Conservation (phyloP, 2,888 invertebrate species). For the Opisthograptis luteolata region DNA sequence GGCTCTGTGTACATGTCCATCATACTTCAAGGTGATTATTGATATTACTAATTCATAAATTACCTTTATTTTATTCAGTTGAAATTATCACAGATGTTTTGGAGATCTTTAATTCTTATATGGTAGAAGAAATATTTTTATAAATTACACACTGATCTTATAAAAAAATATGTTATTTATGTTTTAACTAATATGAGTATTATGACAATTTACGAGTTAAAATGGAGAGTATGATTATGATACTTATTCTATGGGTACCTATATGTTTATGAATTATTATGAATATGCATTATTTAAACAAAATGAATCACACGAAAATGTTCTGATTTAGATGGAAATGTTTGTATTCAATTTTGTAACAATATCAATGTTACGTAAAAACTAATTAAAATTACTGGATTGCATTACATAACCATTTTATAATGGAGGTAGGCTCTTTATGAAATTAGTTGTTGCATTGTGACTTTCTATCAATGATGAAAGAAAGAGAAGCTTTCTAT, state of each 20-base stretch:
- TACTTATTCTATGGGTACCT: slow-evolving; percentile 19
- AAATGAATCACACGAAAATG: background rate
- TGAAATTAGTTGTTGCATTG: too few species aligned
- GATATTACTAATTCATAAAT: slow-evolving; percentile 74
- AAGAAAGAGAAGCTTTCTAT: too few species aligned
- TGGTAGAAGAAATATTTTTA: slow-evolving; percentile 71
- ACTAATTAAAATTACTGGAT: too few species aligned
- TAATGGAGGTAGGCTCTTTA: too few species aligned
- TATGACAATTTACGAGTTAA: slow-evolving; percentile 45
- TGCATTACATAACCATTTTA: too few species aligned
- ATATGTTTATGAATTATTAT: slow-evolving; percentile 3
- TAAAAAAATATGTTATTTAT: slow-evolving; percentile 51
- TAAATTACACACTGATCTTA: slow-evolving; percentile 50
- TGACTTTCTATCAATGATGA: too few species aligned
- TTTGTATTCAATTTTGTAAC: too few species aligned
- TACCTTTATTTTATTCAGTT: slow-evolving; percentile 77
- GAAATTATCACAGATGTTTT: slow-evolving; percentile 82
- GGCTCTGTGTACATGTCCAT: slow-evolving; percentile 31
- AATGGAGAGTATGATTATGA: slow-evolving; percentile 29
- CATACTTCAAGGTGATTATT: slow-evolving; percentile 26
- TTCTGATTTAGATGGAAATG: background rate
- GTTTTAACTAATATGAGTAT: slow-evolving; percentile 53
- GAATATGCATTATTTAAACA: slow-evolving; percentile 11
- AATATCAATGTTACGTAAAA: too few species aligned
- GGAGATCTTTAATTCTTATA: slow-evolving; percentile 81